These are phyloP conservation scores for Cassiopea andromeda DNA, from an alignment of 30 jellyfish, hydroid and myxozoan genomes.

Conservation along the genomic window DNA sequence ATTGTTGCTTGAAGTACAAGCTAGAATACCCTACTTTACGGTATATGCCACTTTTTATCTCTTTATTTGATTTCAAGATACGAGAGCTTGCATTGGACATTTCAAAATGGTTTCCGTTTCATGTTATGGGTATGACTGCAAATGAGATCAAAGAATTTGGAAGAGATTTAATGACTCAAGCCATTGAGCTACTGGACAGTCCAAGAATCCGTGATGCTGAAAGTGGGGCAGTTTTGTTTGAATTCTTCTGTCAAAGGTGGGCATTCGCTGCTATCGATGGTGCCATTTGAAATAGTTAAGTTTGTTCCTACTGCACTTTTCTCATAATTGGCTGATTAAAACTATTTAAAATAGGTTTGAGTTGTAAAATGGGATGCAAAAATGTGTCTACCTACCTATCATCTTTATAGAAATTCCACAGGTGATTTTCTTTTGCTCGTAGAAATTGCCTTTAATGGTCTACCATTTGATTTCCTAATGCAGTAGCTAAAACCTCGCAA, in stretches of 20 bases:
- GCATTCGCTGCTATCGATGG: background rate
- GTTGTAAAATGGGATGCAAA: too few relatives aligned
- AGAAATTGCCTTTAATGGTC: too few relatives aligned
- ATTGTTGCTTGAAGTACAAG: too few relatives aligned
- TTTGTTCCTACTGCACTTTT: too few relatives aligned
- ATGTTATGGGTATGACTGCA: conserved; percentile 9
- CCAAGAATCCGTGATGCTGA: conserved; percentile 87
- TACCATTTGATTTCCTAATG: too few relatives aligned
- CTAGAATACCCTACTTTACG: too few relatives aligned
- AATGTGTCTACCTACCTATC: too few relatives aligned
- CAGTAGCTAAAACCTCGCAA: too few relatives aligned
- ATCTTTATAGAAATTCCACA: too few relatives aligned
- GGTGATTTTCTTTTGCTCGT: too few relatives aligned
- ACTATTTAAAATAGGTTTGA: too few relatives aligned
- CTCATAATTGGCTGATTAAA: too few relatives aligned
- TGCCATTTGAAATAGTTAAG: background rate
- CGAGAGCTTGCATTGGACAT: conserved; percentile 66
- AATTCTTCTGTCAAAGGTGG: conserved; percentile 67
- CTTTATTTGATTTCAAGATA: conserved; percentile 35
- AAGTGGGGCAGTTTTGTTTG: conserved; percentile 81
- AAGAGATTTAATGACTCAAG: conserved; percentile 15
- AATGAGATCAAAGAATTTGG: conserved; percentile 11
- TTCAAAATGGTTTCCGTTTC: conserved; percentile 49
- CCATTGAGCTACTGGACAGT: conserved; percentile 45
- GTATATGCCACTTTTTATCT: background rate